These are phyloP conservation scores for Tetraodon nigroviridis DNA, from an alignment of 2,113 vertebrate genomes.

Conservation along the genomic window DNA sequence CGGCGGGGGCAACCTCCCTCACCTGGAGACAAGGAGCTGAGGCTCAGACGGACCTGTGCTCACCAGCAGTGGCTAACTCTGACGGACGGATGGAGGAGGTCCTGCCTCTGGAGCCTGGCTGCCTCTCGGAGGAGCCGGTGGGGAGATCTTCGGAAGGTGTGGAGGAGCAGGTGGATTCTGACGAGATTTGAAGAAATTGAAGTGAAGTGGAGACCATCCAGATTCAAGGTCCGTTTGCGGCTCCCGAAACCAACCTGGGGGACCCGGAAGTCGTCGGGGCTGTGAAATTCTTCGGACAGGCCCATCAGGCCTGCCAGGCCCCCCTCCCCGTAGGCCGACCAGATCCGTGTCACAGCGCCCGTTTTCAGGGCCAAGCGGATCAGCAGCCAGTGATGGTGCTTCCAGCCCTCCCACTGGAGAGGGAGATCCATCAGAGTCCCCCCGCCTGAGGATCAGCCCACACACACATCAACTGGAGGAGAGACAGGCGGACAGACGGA, in stretches of 20 bases:
- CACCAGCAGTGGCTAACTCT: no score
- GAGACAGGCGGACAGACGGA: not conserved
- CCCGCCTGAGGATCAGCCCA: conserved; percentile 42
- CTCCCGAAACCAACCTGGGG: conserved; percentile 48
- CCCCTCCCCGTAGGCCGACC: conserved; percentile 70
- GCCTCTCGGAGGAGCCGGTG: conserved; percentile 36
- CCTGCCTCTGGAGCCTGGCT: conserved; percentile 42
- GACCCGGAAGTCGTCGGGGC: conserved; percentile 42
- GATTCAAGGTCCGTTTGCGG: not conserved
- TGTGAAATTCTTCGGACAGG: conserved; percentile 63
- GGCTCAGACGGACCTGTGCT: not conserved
- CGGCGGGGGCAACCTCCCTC: conserved; percentile 39
- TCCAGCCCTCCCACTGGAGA: conserved; percentile 61
- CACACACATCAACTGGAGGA: conserved; percentile 1
- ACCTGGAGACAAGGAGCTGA: conserved; percentile 36
- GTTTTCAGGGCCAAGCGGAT: conserved; percentile 84
- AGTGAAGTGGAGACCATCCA: not conserved
- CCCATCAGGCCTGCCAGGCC: conserved; percentile 69
- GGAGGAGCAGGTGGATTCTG: conserved; percentile 43
- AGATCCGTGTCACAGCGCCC: conserved; percentile 71
- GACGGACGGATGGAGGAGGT: not conserved
- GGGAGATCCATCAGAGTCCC: conserved; percentile 66
- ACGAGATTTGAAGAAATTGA: not conserved
- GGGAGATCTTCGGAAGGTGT: conserved; percentile 27
- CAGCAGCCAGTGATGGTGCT: conserved; percentile 82